Base-by-base conservation (phyloP, 2,113 vertebrate species). In the Amphilophus citrinellus region DNA sequence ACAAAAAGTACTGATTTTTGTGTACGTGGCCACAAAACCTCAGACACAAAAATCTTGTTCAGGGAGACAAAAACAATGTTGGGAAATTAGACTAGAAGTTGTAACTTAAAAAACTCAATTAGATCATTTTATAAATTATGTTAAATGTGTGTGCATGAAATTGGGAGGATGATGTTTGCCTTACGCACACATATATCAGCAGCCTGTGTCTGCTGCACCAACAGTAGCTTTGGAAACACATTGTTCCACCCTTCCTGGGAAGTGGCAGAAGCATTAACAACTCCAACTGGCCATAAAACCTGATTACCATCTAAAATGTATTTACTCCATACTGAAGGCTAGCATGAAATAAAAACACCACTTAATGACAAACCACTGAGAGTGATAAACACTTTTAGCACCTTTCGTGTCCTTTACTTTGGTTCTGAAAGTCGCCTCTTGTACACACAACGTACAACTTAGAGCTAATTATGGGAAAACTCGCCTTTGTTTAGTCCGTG, bases 1-100 rank as follows among this genome's bases (percentile, higher is more conserved):
- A 10, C 4, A 4, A 0, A 3, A 15, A 68, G 18, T 0, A 11
- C 27, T 68, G 3, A 30, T 30, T 44, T 44, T 44, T 13, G 2
- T 30, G 24, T 71, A 50, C 27, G 4, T 71, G 42, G 42, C 7
- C 42, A 1, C 3, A 4, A 30, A 30, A 30, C 30, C 3, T 30
- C 30, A 3, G 27, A 27, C 2, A 68, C 14, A 24, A 0, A 66
- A 18, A 18, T 47, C 15, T 0, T 4, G 42, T 18, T 27, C 8
- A 1, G 0, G 14, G 1, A 68, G 22, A 68, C 27, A 0, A 68
- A 66, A 39, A 9, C 10, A 47, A 68, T 6, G 65, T 10, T 47
- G 8, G 65, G 8, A 22, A 22, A 0, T 42, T 11, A 7, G 44
- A 44, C 44, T 44, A 10, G 24, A 66, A 14, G n/a, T 17, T 66